Conservation (phyloP, 2,888 invertebrate species). For the Synanthedon tipuliformis region DNA sequence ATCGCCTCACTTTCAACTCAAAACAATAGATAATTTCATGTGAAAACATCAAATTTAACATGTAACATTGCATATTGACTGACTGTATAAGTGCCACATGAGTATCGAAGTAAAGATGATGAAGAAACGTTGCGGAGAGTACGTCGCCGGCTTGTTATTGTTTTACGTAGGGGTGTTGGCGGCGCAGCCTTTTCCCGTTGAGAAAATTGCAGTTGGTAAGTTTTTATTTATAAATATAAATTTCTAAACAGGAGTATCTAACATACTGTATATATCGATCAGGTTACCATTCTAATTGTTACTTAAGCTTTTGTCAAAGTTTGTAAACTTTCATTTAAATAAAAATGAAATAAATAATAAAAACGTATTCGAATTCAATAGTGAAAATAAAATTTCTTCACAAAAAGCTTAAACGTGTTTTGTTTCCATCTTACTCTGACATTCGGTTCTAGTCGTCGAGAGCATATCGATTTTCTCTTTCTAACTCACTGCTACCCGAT, state of each 20-base stretch:
- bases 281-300: not conserved
- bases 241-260: not conserved
- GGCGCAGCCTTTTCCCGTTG: slow-evolving; percentile 50
- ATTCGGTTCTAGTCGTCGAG: slow-evolving; percentile 9
- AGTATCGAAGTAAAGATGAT: slow-evolving; percentile 20
- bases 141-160: slow-evolving; percentile 39
- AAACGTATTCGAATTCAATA: too few relatives aligned
- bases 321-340: not conserved
- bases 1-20: slow-evolving; percentile 21
- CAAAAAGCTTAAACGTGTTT: slow-evolving; percentile 13
- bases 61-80: slow-evolving; percentile 13
- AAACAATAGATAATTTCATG: slow-evolving; percentile 12
- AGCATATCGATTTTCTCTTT: slow-evolving; percentile 35
- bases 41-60: slow-evolving; percentile 10
- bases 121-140: slow-evolving; percentile 11
- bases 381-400: too few relatives aligned
- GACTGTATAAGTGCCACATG: slow-evolving; percentile 3
- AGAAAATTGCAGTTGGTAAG: slow-evolving; percentile 66
- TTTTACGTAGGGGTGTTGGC: slow-evolving; percentile 32
- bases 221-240: slow-evolving; percentile 8
- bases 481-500: slow-evolving; percentile 14
- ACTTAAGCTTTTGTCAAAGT: not conserved
- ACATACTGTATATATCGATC: not conserved
- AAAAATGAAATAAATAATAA: too few relatives aligned
- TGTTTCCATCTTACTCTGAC: slow-evolving; percentile 30